Conservation (phyloP, 2,888 invertebrate genomes). For the Lasioglossum figueresi region DNA sequence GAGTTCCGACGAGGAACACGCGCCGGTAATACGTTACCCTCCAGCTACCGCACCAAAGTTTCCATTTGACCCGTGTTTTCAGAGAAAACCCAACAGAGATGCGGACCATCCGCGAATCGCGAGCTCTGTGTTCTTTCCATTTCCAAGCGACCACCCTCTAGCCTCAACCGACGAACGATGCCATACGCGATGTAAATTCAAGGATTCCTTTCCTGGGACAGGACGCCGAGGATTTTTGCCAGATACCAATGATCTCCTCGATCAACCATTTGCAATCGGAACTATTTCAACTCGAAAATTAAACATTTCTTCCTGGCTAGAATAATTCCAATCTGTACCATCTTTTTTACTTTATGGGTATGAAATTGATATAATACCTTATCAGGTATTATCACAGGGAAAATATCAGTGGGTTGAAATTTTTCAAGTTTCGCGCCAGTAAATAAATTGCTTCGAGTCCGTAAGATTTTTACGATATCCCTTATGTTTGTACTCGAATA, state of each 20-base stretch:
- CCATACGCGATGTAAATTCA: background rate
- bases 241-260: background rate
- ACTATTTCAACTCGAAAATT: no score
- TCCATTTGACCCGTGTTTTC: constrained; percentile 42
- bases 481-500: background rate
- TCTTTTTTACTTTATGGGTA: no score
- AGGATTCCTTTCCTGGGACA: background rate
- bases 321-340: no score
- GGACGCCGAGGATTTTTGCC: background rate
- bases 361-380: no score
- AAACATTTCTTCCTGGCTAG: no score
- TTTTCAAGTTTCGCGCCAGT: background rate
- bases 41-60: constrained; percentile 22
- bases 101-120: background rate
- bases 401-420: no score
- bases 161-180: background rate
- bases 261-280: no score
- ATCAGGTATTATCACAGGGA: no score
- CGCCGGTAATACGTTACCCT: constrained; percentile 32
- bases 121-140: constrained; percentile 45
- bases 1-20: constrained; percentile 6
- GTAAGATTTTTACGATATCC: background rate
- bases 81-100: constrained; percentile 32
- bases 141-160: background rate
- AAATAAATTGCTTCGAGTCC: background rate